Evolutionary conservation across 1,140 invertebrate genomes (phyloP).

Genomic region (Drosophila bocqueti): DNA sequence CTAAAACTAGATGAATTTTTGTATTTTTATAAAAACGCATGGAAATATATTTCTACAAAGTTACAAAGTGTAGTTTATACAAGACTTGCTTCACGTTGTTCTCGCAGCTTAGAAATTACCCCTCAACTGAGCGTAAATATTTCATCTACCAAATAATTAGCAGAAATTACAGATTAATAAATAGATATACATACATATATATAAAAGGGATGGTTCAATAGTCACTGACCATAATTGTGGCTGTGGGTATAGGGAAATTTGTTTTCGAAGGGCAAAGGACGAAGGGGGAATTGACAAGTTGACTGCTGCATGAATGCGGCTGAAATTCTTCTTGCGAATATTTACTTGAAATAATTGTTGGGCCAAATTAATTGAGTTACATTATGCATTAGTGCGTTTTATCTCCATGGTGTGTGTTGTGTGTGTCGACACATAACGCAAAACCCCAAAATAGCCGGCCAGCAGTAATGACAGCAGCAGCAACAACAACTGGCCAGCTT

Average conservation of each 20-base stretch:
- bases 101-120: constrained; percentile 14
- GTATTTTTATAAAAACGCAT: background rate
- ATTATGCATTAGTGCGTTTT: constrained; percentile 56
- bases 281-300: constrained; percentile 6
- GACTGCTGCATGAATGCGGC: constrained; percentile 32
- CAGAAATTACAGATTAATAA: constrained; percentile 50
- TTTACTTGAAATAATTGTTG: constrained; percentile 56
- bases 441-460: constrained; percentile 55
- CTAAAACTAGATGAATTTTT: background rate
- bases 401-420: background rate
- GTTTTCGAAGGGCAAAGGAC: constrained; percentile 13
- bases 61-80: background rate
- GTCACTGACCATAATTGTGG: constrained; percentile 10
- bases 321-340: constrained; percentile 31
- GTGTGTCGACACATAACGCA: constrained; percentile 36
- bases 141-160: constrained; percentile 28
- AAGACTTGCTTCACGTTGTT: background rate
- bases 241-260: background rate
- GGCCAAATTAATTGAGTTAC: constrained; percentile 76
- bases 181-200: constrained; percentile 10
- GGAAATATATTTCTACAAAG: background rate
- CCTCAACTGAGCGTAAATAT: constrained; percentile 31
- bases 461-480: constrained; percentile 15
- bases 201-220: constrained; percentile 5
- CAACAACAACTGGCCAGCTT: constrained; percentile 8